Base-by-base conservation (phyloP, 2,888 invertebrate genomes). In the Drosophila sordidapex region DNA sequence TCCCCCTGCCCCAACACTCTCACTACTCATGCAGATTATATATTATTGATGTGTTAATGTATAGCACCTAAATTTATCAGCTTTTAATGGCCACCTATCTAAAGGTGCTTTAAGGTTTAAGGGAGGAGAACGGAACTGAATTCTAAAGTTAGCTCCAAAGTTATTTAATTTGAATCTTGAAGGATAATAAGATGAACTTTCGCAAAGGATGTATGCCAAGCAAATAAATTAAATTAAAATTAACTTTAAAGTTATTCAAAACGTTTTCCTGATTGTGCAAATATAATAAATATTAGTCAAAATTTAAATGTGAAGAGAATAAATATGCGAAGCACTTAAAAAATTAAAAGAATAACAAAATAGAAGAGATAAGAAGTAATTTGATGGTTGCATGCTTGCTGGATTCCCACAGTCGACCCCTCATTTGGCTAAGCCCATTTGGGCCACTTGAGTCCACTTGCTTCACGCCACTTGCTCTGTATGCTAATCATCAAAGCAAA, bases 401-500 rank as follows among this genome's bases (percentile, higher is more conserved):
- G 4, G 21, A 25, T 46, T 46, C 46, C 15, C 46, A 46, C 25
- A 25, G 46, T 46, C 21, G 25, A 25, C 15, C 46, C 8, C 15
- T 46, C 46, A 15, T 25, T 46, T 25, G 46, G 21, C 46, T 46
- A 46, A 15, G 21, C 46, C 4, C 21, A 25, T 46, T 46, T 15
- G 46, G 46, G 25, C 25, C 70, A 74, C 56, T 62, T 27, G 33
- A 38, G 21, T 25, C 25, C 48, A 7, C 38, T 29, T 52, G 48
- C 38, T 75, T 62, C 67, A 75, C 63, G 78, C 79, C 64, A 75
- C 76, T 75, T 68, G 76, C 68, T 79, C 65, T 64, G 76, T 79
- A 79, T 76, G 76, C 66, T 74, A 79, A 79, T 79, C 80, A 79
- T 62, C 75, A 75, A 67, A 70, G 76, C 65, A 75, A 70, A 70